Percentiles rank a stretch among this genome's conserved stretches.
These are phyloP conservation scores for Didymodactylos carnosus DNA, from an alignment of 2,888 invertebrate genomes.

Conservation along the genomic window DNA sequence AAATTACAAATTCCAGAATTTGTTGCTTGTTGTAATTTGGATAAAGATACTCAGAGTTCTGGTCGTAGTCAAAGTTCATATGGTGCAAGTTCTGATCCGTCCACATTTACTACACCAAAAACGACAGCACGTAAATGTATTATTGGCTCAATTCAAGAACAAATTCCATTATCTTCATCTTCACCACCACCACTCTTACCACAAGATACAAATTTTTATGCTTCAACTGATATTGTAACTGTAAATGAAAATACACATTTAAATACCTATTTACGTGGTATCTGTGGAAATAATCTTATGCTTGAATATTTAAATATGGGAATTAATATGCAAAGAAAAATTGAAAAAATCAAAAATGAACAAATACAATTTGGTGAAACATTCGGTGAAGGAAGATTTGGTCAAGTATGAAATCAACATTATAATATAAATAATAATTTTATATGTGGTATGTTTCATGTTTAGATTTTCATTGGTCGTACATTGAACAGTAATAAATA, in stretches of 20 bases:
- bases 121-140: not conserved
- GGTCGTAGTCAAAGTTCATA: not conserved
- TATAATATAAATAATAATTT: too few species aligned
- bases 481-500: not conserved
- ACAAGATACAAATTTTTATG: not conserved
- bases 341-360: not conserved
- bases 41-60: not conserved
- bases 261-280: not conserved
- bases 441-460: not conserved
- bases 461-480: not conserved
- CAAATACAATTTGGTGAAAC: not conserved
- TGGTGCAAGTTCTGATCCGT: not conserved
- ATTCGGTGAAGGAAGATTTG: not conserved
- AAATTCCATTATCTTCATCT: not conserved
- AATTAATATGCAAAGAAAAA: not conserved
- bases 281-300: not conserved
- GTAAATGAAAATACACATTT: not conserved
- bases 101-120: not conserved
- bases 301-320: not conserved
- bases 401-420: not conserved
- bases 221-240: not conserved
- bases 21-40: not conserved
- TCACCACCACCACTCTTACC: too few species aligned
- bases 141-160: not conserved
- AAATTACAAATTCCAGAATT: not conserved